phyloP scores from a whole-genome alignment of 2,888 invertebrate genomes.

The Cyrtodaria siliqua region DNA sequence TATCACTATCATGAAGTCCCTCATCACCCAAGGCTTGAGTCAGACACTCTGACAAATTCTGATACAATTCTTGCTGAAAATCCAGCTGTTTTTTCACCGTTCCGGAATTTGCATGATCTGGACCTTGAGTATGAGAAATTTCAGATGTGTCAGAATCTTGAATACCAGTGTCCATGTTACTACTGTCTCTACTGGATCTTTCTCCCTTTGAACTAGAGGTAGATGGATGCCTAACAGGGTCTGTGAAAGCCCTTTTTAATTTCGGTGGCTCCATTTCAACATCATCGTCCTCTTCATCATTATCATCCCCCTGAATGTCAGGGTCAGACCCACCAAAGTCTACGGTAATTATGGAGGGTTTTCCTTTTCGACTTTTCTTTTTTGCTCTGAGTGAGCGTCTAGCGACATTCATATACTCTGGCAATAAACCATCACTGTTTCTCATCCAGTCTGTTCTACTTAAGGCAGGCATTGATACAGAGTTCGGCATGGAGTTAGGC shows the following conservation, averaged over 20 bases:
- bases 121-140: background rate
- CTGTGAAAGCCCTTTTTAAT: conserved; percentile 60
- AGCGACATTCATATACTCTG: conserved; percentile 77
- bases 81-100: conserved; percentile 53
- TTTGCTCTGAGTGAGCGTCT: conserved; percentile 61
- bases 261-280: conserved; percentile 14
- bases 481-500: conserved; percentile 52
- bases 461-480: conserved; percentile 77
- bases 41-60: conserved; percentile 69
- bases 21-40: conserved; percentile 75
- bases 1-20: conserved; percentile 69
- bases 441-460: conserved; percentile 75
- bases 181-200: conserved; percentile 2
- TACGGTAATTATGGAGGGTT: conserved; percentile 61
- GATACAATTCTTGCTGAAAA: conserved; percentile 60
- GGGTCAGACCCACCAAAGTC: conserved; percentile 66
- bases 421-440: conserved; percentile 82
- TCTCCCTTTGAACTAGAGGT: conserved; percentile 3
- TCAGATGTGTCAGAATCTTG: background rate
- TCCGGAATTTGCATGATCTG: background rate
- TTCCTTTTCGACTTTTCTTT: conserved; percentile 52
- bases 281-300: conserved; percentile 9
- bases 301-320: conserved; percentile 43
- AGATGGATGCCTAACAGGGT: conserved; percentile 38
- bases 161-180: background rate